Evolutionary conservation across 1,140 invertebrate species (phyloP), one percentile per base, ranked within the genome.

Genomic region (Drosophila takahashii): DNA sequence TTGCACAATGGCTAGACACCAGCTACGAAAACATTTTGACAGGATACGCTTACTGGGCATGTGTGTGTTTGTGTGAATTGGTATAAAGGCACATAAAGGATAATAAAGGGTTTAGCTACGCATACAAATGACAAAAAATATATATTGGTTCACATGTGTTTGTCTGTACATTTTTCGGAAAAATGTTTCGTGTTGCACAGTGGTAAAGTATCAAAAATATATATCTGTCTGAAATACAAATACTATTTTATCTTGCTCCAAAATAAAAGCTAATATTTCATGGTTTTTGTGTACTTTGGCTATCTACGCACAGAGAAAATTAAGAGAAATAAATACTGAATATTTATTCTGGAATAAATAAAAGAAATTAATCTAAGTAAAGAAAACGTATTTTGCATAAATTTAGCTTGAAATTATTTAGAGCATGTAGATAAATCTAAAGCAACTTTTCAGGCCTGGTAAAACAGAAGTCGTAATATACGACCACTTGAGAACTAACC

Each of bases 101-200:
- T 77, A 81, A 71, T 76, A 78, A 83, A 76, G 79, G 83, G 75
- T 72, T 86, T 72, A 75, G 60, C 54, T 74, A 50, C 52, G 48
- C 65, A 53, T 42, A 44, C 54, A 70, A 61, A 48, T 26, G 54
- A 41, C 13, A 39, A n/a, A 42, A 37, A 56, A 9, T 73, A 51
- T 47, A 52, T 47, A 57, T 54, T 11, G 11, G 39, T 13, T 18
- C 26, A 50, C 50, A 73, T 48, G 34, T 15, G 45, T n/a, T 11
- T 44, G 44, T 52, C 39, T 42, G 10, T 18, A 22, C 27, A 26
- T 47, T 37, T 26, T 42, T 13, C 5, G n/a, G 32, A 26, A 32
- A 64, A 58, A 61, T 58, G 48, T 41, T 67, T 77, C 27, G 50
- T 76, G 42, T 37, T 66, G 51, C 58, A 78, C 71, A 70, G 71